Evolutionary conservation across 2,797 vertebrate genomes (phyloP).

Genomic region (Lacerta agilis): DNA sequence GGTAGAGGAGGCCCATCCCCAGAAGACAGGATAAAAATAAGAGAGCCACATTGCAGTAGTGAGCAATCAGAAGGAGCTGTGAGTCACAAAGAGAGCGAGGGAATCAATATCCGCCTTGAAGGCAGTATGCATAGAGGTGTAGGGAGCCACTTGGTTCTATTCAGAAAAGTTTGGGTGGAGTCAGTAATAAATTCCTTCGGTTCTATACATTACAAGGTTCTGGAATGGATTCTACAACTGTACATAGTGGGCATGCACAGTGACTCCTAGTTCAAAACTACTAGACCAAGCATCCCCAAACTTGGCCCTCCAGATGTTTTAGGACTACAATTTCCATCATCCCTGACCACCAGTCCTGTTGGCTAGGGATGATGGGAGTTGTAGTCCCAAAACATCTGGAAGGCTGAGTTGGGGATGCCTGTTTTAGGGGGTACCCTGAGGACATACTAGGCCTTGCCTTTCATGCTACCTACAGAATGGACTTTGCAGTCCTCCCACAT

Average conservation of each 20-base stretch:
- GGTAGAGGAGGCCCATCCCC: neutral
- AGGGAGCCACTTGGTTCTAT: neutral
- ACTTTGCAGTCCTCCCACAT: neutral
- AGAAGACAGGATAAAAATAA: neutral
- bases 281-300: neutral
- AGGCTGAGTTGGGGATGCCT: too few species aligned
- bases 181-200: neutral
- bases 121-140: neutral
- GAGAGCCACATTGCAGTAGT: neutral
- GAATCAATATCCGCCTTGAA: neutral
- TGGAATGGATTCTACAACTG: neutral
- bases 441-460: neutral
- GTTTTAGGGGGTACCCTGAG: neutral
- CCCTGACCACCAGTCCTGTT: too few species aligned
- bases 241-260: neutral
- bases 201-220: neutral
- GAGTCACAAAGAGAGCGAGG: neutral
- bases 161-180: neutral
- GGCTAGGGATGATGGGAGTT: too few species aligned
- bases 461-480: neutral
- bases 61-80: neutral
- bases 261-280: neutral
- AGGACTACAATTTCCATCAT: too few species aligned
- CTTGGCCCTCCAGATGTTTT: too few species aligned
- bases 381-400: too few species aligned